phyloP scores from a whole-genome alignment of 2,888 invertebrate genomes.

The Polyommatus iphigenia region DNA sequence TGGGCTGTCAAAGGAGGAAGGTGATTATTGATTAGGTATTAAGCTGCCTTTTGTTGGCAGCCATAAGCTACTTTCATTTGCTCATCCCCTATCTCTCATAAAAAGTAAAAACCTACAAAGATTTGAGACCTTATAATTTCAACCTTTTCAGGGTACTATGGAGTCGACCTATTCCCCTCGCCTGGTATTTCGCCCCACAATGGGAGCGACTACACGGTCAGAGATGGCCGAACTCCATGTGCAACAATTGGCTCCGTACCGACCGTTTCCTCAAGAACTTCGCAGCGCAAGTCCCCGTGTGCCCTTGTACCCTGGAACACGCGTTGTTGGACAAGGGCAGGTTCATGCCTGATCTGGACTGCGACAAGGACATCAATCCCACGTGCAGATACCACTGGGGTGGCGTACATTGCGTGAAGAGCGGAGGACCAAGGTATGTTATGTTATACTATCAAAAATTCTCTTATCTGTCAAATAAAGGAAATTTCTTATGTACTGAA shows the following conservation, averaged over 20 bases:
- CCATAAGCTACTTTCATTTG: not conserved
- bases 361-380: conserved; percentile 94
- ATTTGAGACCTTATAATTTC: not conserved
- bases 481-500: no score
- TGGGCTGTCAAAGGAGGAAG: no score
- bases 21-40: no score
- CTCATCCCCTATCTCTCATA: not conserved
- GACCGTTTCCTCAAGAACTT: conserved; percentile 92
- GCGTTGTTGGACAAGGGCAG: conserved; percentile 95
- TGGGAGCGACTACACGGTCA: conserved; percentile 91
- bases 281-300: conserved; percentile 89
- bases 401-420: conserved; percentile 95
- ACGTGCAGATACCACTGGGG: conserved; percentile 93
- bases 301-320: conserved; percentile 95
- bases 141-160: conserved; percentile 83
- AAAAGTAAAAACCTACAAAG: not conserved
- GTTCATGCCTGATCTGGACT: conserved; percentile 93
- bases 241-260: conserved; percentile 93
- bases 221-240: conserved; percentile 91
- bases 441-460: not conserved
- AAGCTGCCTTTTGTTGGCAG: no score
- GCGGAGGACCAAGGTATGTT: conserved; percentile 92
- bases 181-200: conserved; percentile 95
- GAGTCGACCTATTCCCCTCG: conserved; percentile 95
- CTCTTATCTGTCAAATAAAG: not conserved